These are phyloP conservation scores for Serranus cabrilla DNA, from an alignment of 2,797 vertebrate species.

Conservation along the genomic window DNA sequence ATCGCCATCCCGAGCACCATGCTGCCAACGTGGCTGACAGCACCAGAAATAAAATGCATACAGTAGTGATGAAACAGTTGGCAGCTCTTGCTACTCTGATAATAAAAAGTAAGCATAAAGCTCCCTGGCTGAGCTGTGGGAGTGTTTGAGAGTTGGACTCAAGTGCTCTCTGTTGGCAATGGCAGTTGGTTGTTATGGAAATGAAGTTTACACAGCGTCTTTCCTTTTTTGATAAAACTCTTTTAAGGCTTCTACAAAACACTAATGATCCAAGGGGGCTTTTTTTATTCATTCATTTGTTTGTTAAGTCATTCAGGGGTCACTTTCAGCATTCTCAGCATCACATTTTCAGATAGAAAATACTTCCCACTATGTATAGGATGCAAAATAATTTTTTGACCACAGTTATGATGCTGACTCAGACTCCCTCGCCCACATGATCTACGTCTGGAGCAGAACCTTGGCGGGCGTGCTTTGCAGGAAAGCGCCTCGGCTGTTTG, in stretches of 20 bases:
- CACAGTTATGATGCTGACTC: conserved; percentile 27
- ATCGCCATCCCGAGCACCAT: no score
- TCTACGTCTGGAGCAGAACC: conserved; percentile 26
- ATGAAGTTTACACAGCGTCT: conserved; percentile 6
- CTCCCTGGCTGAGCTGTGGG: conserved; percentile 20
- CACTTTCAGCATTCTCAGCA: not conserved
- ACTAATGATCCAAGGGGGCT: not conserved
- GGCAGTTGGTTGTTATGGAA: conserved; percentile 38
- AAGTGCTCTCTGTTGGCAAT: conserved; percentile 23
- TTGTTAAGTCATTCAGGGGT: not conserved
- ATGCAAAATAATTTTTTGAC: not conserved
- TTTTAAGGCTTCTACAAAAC: conserved; percentile 13
- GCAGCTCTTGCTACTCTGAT: conserved; percentile 10
- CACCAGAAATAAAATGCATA: not conserved
- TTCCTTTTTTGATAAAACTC: conserved; percentile 13
- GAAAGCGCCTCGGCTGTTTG: conserved; percentile 30
- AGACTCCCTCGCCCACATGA: conserved; percentile 23
- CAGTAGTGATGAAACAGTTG: conserved; percentile 4
- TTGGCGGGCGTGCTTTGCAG: not conserved
- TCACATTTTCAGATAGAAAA: not conserved
- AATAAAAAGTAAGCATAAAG: conserved; percentile 15
- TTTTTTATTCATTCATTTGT: not conserved
- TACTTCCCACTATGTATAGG: not conserved
- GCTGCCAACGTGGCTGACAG: not conserved
- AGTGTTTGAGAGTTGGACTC: conserved; percentile 29